phyloP scores from a whole-genome alignment of 1,140 invertebrate species.

The Heterodera schachtii region DNA sequence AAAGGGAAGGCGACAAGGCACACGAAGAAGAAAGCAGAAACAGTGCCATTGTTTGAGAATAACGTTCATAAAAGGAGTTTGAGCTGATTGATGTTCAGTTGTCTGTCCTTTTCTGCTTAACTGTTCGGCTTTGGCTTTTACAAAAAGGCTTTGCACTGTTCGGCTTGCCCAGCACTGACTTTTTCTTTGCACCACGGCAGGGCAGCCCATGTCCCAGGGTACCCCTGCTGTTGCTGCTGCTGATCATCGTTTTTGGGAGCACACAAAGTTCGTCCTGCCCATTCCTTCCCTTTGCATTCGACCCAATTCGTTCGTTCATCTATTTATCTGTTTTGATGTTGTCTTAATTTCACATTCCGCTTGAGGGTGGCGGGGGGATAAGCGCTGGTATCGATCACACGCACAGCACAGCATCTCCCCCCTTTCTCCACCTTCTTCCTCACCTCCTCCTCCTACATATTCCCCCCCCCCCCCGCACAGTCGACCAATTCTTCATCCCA shows the following conservation, averaged over 20 bases:
- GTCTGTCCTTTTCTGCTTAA: too few species aligned
- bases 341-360: not conserved
- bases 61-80: too few species aligned
- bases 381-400: conserved; percentile 1
- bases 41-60: too few species aligned
- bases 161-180: too few species aligned
- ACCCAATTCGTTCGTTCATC: not conserved
- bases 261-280: too few species aligned
- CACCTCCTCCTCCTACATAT: not conserved
- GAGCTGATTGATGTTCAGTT: too few species aligned
- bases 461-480: not conserved
- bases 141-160: too few species aligned
- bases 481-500: conserved; percentile 1
- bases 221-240: too few species aligned
- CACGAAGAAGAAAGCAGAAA: not conserved
- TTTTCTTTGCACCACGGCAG: too few species aligned
- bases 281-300: not conserved
- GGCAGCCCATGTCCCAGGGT: too few species aligned
- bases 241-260: too few species aligned
- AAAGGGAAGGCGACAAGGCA: not conserved
- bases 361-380: not conserved
- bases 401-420: not conserved
- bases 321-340: conserved; percentile 1
- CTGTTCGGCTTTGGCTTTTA: too few species aligned
- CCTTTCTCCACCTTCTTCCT: not conserved